Evolutionary conservation across 2,888 invertebrate species (phyloP), one percentile per base, ranked within the genome.

Genomic region (Thymelicus lineola): DNA sequence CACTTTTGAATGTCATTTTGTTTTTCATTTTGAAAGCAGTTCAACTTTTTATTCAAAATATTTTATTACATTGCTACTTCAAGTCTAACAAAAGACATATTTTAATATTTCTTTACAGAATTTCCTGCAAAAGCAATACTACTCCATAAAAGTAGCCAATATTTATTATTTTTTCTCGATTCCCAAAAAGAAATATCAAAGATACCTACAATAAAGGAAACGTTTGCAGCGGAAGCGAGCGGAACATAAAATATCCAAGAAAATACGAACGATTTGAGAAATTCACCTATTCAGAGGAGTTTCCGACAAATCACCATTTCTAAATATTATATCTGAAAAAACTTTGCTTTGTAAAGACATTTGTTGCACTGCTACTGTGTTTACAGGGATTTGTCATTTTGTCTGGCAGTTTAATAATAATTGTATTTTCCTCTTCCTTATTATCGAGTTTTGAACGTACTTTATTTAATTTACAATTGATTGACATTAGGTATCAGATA

Each of bases 251-350:
- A 65, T 65, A 65, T 65, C 65, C 45, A 7, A 65, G 65, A 42
- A 65, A 65, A 65, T 65, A 65, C 65, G 65, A 65, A 65, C 65
- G 65, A 65, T 65, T 65, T 65, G 65, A 65, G 65, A 57, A 65
- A 65, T 65, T 65, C 65, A 57, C 57, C 65, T 65, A 65, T 65
- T 65, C 57, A 57, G 57, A 35, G 45, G 46, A 57, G 65, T 65
- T 65, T 65, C 57, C 65, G 65, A 57, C 55, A 57, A 65, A 65
- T 65, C 46, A 57, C 57, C 65, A 20, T 65, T 45, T 57, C 45
- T 65, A 65, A 65, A 65, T 65, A 57, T 57, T 65, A 57, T 57
- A 57, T 46, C 45, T 46, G 65, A 45, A 65, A 65, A 65, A 57
- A 65, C 57, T 65, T 65, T 57, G 38, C 65, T 57, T 57, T 64